Evolutionary conservation across 2,888 invertebrate genomes (phyloP).

Genomic region (Agriotes lineatus): DNA sequence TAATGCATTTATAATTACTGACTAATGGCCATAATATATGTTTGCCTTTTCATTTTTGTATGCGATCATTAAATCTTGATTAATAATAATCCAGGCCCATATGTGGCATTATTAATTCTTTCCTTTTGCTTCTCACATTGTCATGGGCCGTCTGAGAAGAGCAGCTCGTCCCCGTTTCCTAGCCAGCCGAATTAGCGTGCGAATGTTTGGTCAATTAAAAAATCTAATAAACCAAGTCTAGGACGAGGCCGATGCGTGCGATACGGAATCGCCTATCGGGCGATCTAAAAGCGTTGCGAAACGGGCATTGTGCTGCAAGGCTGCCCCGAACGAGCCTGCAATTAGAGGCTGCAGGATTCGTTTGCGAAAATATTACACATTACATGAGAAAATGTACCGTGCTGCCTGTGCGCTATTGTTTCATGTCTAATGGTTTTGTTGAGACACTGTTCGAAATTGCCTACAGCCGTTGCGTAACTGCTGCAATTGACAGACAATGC

Average conservation of each 20-base stretch:
- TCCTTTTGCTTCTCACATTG: too few species aligned
- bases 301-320: conserved; percentile 10
- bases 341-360: conserved; percentile 17
- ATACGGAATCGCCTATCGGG: background rate
- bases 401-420: conserved; percentile 10
- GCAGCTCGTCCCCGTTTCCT: too few species aligned
- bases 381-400: conserved; percentile 18
- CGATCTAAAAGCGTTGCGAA: conserved; percentile 16
- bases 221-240: conserved; percentile 12
- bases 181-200: background rate
- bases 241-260: conserved; percentile 11
- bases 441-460: conserved; percentile 13
- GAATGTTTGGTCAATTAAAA: background rate
- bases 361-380: conserved; percentile 23
- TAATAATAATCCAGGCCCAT: too few species aligned
- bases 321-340: conserved; percentile 6
- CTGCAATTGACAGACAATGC: conserved; percentile 2
- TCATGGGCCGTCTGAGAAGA: too few species aligned
- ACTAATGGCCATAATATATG: too few species aligned
- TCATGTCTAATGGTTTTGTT: conserved; percentile 13
- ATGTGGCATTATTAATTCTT: too few species aligned
- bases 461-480: conserved; percentile 2
- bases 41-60: too few species aligned
- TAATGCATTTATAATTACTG: too few species aligned
- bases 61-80: too few species aligned